These are phyloP conservation scores for Axinella damicornis DNA, from an alignment of 37 sponge, comb jelly and placozoan species.

Conservation along the genomic window DNA sequence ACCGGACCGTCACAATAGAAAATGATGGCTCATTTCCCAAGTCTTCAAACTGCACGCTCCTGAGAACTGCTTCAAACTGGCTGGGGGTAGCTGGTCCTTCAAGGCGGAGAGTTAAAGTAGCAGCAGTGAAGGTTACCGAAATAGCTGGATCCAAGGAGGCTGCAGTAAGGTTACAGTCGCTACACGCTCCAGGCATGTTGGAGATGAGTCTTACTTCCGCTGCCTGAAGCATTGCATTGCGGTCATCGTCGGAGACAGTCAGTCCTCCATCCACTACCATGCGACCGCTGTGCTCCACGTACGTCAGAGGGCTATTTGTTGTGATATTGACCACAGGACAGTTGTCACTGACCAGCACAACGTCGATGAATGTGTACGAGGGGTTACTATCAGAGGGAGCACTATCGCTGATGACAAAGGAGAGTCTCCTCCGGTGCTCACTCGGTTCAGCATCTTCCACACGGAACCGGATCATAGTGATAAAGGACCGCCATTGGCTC, in stretches of 20 bases:
- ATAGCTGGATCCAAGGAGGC: neutral
- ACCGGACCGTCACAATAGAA: constrained; percentile 11
- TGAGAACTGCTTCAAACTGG: constrained; percentile 45
- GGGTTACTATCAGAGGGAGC: constrained; percentile 30
- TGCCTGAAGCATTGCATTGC: neutral
- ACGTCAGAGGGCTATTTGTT: constrained; percentile 26
- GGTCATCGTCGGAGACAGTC: constrained; percentile 53
- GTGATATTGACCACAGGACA: constrained; percentile 60
- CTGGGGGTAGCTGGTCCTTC: constrained; percentile 52
- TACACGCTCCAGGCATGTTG: constrained; percentile 13
- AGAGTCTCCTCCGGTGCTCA: constrained; percentile 61
- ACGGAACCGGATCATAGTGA: constrained; percentile 56
- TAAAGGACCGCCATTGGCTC: constrained; percentile 53
- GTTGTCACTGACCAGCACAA: constrained; percentile 61
- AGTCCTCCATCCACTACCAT: constrained; percentile 5
- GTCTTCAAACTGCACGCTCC: constrained; percentile 53
- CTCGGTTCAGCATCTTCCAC: constrained; percentile 72
- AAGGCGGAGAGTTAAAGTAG: constrained; percentile 40
- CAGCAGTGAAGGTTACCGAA: neutral
- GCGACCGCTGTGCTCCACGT: constrained; percentile 46
- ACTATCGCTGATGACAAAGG: constrained; percentile 56
- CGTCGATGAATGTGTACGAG: constrained; percentile 35
- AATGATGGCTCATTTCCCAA: constrained; percentile 51
- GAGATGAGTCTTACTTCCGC: constrained; percentile 20
- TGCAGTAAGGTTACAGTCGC: constrained; percentile 13